These are phyloP conservation scores for Linurgus olivaceus DNA, from an alignment of 2,797 vertebrate species.

Conservation along the genomic window DNA sequence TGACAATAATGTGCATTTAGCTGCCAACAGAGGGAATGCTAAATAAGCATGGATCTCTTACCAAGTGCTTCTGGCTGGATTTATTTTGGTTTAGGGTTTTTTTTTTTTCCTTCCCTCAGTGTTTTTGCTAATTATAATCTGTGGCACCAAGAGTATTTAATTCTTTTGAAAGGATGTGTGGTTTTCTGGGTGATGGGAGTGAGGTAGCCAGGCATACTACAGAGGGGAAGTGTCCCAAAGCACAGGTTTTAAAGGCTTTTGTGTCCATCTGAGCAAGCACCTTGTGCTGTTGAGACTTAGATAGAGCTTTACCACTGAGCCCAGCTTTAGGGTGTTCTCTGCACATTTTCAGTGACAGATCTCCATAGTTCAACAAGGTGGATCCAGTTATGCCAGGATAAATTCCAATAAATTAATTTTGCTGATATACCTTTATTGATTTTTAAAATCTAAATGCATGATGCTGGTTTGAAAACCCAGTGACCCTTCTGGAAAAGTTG, in stretches of 20 bases:
- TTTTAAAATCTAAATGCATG: background rate
- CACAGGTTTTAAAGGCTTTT: background rate
- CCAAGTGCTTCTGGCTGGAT: background rate
- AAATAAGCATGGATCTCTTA: conserved; percentile 12
- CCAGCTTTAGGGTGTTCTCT: background rate
- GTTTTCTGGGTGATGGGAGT: background rate
- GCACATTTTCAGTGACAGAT: background rate
- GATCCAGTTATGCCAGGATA: background rate
- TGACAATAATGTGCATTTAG: background rate
- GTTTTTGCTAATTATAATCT: conserved; percentile 23
- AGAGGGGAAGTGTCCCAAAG: background rate
- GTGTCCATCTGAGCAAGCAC: background rate
- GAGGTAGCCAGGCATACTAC: background rate
- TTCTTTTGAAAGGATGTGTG: background rate
- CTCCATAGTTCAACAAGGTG: background rate
- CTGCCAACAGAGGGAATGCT: background rate
- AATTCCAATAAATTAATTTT: background rate
- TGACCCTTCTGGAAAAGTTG: background rate
- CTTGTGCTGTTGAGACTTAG: background rate
- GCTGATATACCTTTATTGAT: background rate
- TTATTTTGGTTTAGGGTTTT: background rate
- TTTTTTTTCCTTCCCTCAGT: background rate
- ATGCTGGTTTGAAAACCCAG: background rate
- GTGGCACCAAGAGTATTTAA: background rate
- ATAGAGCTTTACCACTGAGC: background rate